Percentiles rank a stretch among this genome's conserved stretches.
phyloP scores from a whole-genome alignment of 2,888 invertebrate genomes.

The Zonitis immaculata region DNA sequence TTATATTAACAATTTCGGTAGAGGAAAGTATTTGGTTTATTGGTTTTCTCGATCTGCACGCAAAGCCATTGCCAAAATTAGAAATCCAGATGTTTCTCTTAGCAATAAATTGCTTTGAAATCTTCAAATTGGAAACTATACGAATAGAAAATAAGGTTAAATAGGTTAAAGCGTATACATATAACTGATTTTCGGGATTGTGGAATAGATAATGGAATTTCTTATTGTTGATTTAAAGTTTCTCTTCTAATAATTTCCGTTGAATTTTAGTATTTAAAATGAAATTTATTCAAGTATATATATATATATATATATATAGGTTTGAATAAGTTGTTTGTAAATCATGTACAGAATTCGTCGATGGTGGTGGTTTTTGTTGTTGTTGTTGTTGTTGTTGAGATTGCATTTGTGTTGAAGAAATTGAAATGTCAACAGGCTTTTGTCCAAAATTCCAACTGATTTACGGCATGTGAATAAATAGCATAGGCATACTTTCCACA shows the following conservation, averaged over 20 bases:
- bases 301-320: no score
- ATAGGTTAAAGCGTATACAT: no score
- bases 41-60: slow-evolving; percentile 15
- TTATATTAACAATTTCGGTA: slow-evolving; percentile 16
- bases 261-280: no score
- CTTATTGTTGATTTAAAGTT: no score
- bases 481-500: not conserved
- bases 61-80: slow-evolving; percentile 19
- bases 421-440: not conserved
- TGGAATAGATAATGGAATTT: no score
- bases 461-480: not conserved
- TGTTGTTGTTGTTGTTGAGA: not conserved
- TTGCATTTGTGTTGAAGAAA: not conserved
- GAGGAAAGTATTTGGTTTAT: slow-evolving; percentile 15
- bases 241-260: no score
- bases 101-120: slow-evolving; percentile 19
- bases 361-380: not conserved
- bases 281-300: no score
- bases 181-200: not conserved
- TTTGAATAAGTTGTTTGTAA: not conserved
- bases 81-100: slow-evolving; percentile 15
- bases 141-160: not conserved
- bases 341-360: no score
- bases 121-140: slow-evolving; percentile 1
- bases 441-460: not conserved